Evolutionary conservation across 2,797 vertebrate species (phyloP), one percentile per base, ranked within the genome.

Genomic region (Sciurus carolinensis): DNA sequence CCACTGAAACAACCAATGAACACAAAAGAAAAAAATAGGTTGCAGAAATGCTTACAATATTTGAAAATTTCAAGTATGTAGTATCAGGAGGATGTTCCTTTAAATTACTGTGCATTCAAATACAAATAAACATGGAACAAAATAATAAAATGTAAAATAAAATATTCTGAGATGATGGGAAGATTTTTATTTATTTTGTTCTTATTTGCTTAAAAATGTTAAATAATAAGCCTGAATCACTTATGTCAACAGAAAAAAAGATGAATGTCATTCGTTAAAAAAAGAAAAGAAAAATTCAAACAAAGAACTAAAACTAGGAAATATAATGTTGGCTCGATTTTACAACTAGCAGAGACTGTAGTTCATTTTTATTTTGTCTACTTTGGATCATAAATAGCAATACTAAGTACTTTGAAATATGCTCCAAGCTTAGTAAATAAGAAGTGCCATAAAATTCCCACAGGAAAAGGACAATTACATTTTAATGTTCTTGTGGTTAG

Each of bases 351-450:
- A 54, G 18, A 95, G 30, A 69, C 18, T 67, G 17, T 42, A 93
- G 57, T 84, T 96, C 52, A 96, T 80, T 97, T 97, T 92, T 72
- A 94, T 93, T 90, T 95, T 94, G 39, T 90, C 75, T 94, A 47
- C 39, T 96, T 87, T 67, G 67, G 62, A 90, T 89, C 76, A 97
- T 54, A 97, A 96, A 92, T 85, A 96, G 54, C 39, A 94, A 69
- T 72, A 64, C 44, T 93, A 89, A 94, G 26, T 67, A 89, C 47
- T 93, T 76, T 86, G 95, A 94, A 95, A 94, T n/a, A 94, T 95
- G 30, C 17, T 76, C 80, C 42, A 95, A 84, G 59, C 83, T 75
- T 84, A 96, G 57, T 77, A 90, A 97, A 95, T 91, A 93, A 89
- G 71, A 95, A 91, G 36, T 64, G 3, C 13, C 39, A 87, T 95